phyloP scores from a whole-genome alignment of 2,113 vertebrate genomes.

The Glaucidium brasilianum region DNA sequence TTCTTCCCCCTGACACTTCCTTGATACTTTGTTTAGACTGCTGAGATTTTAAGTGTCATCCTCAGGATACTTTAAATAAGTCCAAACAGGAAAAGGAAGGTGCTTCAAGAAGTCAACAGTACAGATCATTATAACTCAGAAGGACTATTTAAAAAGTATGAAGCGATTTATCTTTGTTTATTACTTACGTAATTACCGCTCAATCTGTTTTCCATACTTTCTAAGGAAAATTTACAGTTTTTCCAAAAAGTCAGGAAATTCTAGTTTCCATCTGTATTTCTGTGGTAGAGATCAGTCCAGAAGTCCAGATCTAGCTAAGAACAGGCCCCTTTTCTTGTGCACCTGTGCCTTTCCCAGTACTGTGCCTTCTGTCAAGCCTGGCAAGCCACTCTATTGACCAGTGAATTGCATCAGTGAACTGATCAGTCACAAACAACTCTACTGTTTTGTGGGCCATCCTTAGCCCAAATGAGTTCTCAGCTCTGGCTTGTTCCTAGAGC shows the following conservation, averaged over 20 bases:
- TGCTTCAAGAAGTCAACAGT: constrained; percentile 43
- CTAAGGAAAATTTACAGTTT: not conserved
- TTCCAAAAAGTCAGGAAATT: not conserved
- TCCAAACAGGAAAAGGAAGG: constrained; percentile 44
- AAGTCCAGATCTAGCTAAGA: not conserved
- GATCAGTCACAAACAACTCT: not conserved
- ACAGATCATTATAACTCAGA: not conserved
- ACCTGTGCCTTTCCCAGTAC: fast-evolving
- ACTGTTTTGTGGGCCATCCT: not conserved
- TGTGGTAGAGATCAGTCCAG: not conserved
- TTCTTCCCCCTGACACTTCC: constrained; percentile 63
- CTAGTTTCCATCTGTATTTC: not conserved
- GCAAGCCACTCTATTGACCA: not conserved
- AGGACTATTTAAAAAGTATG: not conserved
- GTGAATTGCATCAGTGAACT: not conserved
- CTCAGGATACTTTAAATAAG: constrained; percentile 36
- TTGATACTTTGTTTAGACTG: constrained; percentile 68
- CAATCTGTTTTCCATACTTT: not conserved
- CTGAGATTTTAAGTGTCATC: constrained; percentile 45
- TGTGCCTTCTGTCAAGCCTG: not conserved
- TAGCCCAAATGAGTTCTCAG: fast-evolving
- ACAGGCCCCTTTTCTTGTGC: not conserved
- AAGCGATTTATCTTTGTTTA: constrained; percentile 22
- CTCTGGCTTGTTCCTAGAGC: not conserved
- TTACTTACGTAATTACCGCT: not conserved